Conservation (phyloP, 2,888 invertebrate species). For the Philereme transversata region DNA sequence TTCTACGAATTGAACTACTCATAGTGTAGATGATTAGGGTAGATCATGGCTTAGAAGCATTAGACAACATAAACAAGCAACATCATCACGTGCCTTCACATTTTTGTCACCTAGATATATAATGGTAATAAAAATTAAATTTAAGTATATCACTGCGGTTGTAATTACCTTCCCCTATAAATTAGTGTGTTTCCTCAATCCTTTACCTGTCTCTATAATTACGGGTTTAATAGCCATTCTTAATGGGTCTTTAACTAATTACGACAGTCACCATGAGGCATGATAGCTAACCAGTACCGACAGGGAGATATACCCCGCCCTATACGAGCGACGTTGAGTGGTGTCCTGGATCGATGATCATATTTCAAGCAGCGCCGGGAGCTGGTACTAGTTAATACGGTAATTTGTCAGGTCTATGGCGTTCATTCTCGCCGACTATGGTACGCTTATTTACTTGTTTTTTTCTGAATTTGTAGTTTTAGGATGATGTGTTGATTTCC, state of each 20-base stretch:
- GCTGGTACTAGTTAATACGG: constrained; percentile 37
- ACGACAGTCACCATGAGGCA: constrained; percentile 39
- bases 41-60: background rate
- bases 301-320: constrained; percentile 34
- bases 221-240: constrained; percentile 33
- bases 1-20: too few species aligned
- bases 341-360: constrained; percentile 35
- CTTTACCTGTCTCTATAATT: constrained; percentile 22
- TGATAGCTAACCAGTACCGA: constrained; percentile 35
- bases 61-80: too few species aligned
- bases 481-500: background rate
- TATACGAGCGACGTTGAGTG: constrained; percentile 50
- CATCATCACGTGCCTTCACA: too few species aligned
- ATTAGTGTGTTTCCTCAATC: constrained; percentile 27
- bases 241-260: constrained; percentile 44
- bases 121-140: constrained; percentile 8
- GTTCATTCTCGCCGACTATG: background rate
- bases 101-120: background rate
- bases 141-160: background rate
- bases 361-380: constrained; percentile 39
- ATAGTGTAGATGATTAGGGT: background rate
- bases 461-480: background rate
- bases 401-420: constrained; percentile 28
- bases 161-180: constrained; percentile 16
- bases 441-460: background rate